Conservation (phyloP, 2,888 invertebrate species). For the Apodemia mormo region DNA sequence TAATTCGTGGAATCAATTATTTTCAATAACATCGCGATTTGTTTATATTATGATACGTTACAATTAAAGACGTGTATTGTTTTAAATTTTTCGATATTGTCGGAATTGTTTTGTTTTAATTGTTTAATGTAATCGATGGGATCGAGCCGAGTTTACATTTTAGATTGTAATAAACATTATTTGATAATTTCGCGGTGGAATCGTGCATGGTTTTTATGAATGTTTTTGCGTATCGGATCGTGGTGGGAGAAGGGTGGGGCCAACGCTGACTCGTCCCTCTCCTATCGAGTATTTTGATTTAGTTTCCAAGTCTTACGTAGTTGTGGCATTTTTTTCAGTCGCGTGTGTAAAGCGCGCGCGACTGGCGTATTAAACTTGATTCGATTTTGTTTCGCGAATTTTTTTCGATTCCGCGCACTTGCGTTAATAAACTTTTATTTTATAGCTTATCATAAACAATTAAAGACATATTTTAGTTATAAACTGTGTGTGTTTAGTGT, state of each 20-base stretch:
- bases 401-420: constrained; percentile 52
- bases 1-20: constrained; percentile 49
- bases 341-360: constrained; percentile 76
- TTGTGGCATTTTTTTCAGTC: constrained; percentile 80
- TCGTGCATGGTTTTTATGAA: constrained; percentile 76
- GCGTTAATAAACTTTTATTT: constrained; percentile 48
- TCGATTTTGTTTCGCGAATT: constrained; percentile 45
- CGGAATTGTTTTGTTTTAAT: constrained; percentile 71
- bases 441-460: constrained; percentile 48
- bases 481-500: constrained; percentile 45
- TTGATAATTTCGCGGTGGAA: constrained; percentile 74
- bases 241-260: constrained; percentile 79
- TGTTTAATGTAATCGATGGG: constrained; percentile 51
- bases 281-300: constrained; percentile 81
- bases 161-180: constrained; percentile 68
- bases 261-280: constrained; percentile 76
- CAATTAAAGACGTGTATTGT: constrained; percentile 70
- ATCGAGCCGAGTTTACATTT: constrained; percentile 65
- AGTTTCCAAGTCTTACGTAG: constrained; percentile 80
- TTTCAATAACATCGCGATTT: constrained; percentile 59
- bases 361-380: constrained; percentile 49
- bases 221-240: constrained; percentile 73
- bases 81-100: constrained; percentile 73
- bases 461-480: constrained; percentile 41
- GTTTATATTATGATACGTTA: constrained; percentile 70